Evolutionary conservation across 1,140 invertebrate genomes (phyloP).

Genomic region (Listronotus bonariensis): DNA sequence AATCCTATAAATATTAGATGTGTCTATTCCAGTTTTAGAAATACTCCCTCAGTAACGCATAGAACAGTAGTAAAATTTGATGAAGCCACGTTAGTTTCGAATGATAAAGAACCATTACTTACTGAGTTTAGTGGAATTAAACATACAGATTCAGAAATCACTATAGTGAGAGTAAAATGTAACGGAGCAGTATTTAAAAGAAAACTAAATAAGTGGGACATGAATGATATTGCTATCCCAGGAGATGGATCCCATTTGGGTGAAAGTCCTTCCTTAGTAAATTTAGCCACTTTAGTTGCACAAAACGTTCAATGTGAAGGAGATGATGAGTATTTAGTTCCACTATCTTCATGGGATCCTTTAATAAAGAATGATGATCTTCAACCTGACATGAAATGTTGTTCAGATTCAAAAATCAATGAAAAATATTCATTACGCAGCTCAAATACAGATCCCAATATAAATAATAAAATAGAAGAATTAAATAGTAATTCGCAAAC

Average conservation of each 20-base stretch:
- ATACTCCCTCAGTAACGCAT: not conserved
- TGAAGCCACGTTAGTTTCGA: conserved; percentile 36
- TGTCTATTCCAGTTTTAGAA: conserved; percentile 37
- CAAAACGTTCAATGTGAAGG: conserved; percentile 39
- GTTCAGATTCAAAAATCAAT: conserved; percentile 26
- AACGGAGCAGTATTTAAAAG: conserved; percentile 39
- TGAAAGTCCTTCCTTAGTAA: conserved; percentile 52
- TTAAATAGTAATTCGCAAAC: conserved; percentile 1
- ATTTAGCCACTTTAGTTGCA: conserved; percentile 49
- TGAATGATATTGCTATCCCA: conserved; percentile 50
- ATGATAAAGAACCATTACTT: conserved; percentile 37
- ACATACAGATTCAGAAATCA: conserved; percentile 52
- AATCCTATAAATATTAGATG: conserved; percentile 38
- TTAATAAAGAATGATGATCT: conserved; percentile 34
- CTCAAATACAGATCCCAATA: conserved; percentile 16
- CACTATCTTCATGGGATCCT: conserved; percentile 52
- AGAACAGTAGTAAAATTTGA: conserved; percentile 36
- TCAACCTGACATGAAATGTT: conserved; percentile 14
- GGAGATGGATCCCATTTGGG: conserved; percentile 51
- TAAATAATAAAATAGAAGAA: conserved; percentile 3
- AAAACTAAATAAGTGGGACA: conserved; percentile 49
- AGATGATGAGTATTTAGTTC: conserved; percentile 49
- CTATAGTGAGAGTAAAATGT: conserved; percentile 48
- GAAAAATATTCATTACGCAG: conserved; percentile 8
- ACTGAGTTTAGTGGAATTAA: conserved; percentile 18